Conservation (phyloP, 2,113 vertebrate species). For the Mola mola region DNA sequence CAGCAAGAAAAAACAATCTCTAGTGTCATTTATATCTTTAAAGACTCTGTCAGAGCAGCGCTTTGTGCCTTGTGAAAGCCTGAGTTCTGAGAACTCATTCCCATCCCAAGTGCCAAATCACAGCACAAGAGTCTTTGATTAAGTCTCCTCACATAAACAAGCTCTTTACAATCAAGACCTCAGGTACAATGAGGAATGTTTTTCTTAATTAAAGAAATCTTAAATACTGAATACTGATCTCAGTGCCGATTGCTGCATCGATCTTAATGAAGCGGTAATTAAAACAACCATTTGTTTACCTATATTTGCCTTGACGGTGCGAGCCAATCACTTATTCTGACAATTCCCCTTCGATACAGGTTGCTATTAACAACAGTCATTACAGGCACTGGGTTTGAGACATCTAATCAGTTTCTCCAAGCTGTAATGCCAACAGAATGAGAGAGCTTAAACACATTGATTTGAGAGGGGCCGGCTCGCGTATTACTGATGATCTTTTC, state of each 20-base stretch:
- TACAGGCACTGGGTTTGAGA: conserved; percentile 51
- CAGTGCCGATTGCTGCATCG: conserved; percentile 25
- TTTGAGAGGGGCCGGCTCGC: conserved; percentile 39
- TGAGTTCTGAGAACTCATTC: not conserved
- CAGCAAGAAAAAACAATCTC: not conserved
- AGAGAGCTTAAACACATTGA: conserved; percentile 68
- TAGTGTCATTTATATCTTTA: not conserved
- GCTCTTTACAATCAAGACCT: conserved; percentile 53
- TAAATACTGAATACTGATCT: conserved; percentile 41
- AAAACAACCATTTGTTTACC: conserved; percentile 43
- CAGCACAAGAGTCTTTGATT: conserved; percentile 40
- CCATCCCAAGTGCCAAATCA: conserved; percentile 25
- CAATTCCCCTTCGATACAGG: conserved; percentile 54
- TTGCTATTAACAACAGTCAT: conserved; percentile 71
- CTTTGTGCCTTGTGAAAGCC: not conserved
- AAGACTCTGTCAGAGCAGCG: not conserved
- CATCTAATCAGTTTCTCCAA: conserved; percentile 68
- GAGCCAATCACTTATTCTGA: conserved; percentile 15
- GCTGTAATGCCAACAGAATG: conserved; percentile 69
- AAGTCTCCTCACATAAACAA: conserved; percentile 26
- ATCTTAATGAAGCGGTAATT: conserved; percentile 62
- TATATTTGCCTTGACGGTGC: conserved; percentile 20
- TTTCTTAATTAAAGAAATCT: no score
- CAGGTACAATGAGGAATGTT: conserved; percentile 9
- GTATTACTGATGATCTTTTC: conserved; percentile 45